These are phyloP conservation scores for Parazoanthus swiftii DNA, from an alignment of 92 coral and sea anemone species.

Conservation along the genomic window DNA sequence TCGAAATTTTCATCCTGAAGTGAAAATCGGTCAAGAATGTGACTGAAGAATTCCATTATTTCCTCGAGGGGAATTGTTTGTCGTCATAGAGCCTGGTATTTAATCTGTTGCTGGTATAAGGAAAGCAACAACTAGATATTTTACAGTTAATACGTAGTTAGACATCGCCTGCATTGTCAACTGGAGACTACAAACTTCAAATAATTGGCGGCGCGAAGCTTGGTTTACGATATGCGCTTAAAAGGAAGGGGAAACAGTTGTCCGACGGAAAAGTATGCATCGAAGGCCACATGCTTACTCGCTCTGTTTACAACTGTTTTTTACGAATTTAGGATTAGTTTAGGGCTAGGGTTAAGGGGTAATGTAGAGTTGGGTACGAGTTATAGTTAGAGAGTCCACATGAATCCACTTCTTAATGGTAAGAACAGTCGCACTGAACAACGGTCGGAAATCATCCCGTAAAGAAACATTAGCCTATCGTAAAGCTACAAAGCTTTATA, in stretches of 20 bases:
- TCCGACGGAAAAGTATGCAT: background rate
- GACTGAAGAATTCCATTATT: too few species aligned
- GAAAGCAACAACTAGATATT: too few species aligned
- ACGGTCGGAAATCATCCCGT: too few species aligned
- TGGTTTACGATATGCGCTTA: background rate
- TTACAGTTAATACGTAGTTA: background rate
- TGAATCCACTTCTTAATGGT: background rate
- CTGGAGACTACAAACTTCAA: background rate
- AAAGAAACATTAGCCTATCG: background rate
- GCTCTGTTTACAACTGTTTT: background rate
- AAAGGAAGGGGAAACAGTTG: background rate
- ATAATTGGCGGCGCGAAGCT: background rate
- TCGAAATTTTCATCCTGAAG: background rate
- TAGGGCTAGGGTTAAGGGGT: background rate
- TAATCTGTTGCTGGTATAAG: background rate
- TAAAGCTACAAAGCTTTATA: background rate
- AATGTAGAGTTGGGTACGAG: background rate
- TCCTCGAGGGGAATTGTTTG: background rate
- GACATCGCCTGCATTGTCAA: background rate
- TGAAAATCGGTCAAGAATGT: background rate
- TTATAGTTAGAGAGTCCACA: background rate
- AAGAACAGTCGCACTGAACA: too few species aligned
- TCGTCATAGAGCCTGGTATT: background rate
- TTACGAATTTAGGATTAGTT: background rate
- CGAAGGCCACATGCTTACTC: background rate